Evolutionary conservation across 2,113 vertebrate species (phyloP).

Genomic region (Herpetotheres cachinnans): DNA sequence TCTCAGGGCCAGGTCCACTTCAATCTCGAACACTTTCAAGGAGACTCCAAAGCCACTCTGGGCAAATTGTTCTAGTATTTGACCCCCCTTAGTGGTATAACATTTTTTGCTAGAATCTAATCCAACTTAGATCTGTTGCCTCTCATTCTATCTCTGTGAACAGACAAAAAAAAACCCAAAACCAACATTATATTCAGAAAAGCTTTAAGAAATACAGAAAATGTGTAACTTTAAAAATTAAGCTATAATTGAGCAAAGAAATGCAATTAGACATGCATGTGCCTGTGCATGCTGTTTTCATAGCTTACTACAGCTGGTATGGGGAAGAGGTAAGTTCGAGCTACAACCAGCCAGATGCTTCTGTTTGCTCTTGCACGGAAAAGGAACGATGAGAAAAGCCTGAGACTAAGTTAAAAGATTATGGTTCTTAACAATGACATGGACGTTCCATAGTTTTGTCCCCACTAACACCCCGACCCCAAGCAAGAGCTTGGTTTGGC

Average conservation of each 20-base stretch:
- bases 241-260: neutral
- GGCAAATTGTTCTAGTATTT: neutral
- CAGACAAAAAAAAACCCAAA: fast-evolving
- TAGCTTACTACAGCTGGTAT: neutral
- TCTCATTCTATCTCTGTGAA: neutral
- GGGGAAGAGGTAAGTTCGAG: neutral
- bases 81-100: neutral
- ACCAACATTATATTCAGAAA: too few species aligned
- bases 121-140: neutral
- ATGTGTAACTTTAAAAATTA: neutral
- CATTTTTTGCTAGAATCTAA: neutral
- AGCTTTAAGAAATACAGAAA: neutral
- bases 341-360: neutral
- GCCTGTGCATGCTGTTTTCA: neutral
- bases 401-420: neutral
- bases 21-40: neutral
- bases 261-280: neutral
- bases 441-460: neutral
- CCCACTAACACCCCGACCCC: neutral
- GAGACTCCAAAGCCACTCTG: neutral
- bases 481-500: neutral
- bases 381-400: neutral
- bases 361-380: neutral
- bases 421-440: neutral
- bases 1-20: neutral